A percentile compares a stretch with the other conserved stretches of the same genome.
These are phyloP conservation scores for Rhynchopsitta pachyrhyncha DNA, from an alignment of 2,113 vertebrate species.

Conservation along the genomic window DNA sequence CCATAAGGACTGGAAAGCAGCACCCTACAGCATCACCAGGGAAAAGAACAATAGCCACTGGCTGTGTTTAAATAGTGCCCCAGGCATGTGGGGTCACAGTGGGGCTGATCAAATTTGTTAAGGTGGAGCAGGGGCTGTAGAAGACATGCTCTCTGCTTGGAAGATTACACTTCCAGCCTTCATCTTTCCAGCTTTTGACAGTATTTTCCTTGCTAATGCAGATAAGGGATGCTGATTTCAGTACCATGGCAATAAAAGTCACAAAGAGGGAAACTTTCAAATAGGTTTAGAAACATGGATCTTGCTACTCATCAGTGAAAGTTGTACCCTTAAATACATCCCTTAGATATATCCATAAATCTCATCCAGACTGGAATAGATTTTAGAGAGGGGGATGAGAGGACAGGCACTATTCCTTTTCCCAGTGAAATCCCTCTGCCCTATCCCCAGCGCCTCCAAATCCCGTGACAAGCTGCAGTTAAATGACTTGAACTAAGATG, in stretches of 20 bases:
- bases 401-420: background rate
- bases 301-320: background rate
- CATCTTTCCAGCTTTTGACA: background rate
- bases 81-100: background rate
- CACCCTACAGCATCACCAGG: fast-evolving
- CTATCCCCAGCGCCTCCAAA: background rate
- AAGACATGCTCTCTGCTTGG: background rate
- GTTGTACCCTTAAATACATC: background rate
- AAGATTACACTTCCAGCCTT: background rate
- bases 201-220: background rate
- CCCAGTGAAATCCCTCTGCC: background rate
- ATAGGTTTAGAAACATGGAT: background rate
- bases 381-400: background rate
- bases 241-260: background rate
- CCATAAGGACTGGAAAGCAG: fast-evolving
- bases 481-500: background rate
- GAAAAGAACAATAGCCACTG: fast-evolving
- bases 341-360: background rate
- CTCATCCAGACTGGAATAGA: background rate
- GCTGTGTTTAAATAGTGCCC: background rate
- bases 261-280: background rate
- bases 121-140: background rate
- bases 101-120: background rate
- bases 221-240: background rate
- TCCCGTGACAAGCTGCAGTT: background rate